Conservation (phyloP, 2,888 invertebrate genomes). For the Sarcophaga carnaria region DNA sequence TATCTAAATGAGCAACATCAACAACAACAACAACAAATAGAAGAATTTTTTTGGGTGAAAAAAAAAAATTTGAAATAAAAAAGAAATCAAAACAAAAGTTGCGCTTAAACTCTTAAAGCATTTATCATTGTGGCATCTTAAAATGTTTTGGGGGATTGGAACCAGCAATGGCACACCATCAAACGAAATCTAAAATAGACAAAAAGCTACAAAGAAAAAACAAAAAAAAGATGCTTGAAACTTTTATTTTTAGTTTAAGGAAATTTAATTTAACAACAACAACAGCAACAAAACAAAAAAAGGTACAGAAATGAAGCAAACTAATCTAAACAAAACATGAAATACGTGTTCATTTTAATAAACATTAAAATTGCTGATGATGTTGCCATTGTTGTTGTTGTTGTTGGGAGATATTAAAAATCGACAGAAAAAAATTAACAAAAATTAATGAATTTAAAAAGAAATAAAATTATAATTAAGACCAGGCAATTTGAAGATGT, state of each 20-base stretch:
- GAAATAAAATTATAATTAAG: conserved; percentile 41
- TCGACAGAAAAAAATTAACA: background rate
- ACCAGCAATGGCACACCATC: conserved; percentile 1
- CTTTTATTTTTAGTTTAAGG: conserved; percentile 21
- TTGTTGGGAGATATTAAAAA: conserved; percentile 14
- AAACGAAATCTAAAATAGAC: conserved; percentile 3
- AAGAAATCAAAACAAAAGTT: conserved; percentile 19
- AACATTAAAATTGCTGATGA: conserved; percentile 45
- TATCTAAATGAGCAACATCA: conserved; percentile 41
- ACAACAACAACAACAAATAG: background rate
- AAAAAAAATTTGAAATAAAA: background rate
- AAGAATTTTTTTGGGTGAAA: background rate
- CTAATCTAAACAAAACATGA: conserved; percentile 47
- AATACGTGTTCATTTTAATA: conserved; percentile 58
- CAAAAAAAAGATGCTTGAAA: conserved; percentile 11
- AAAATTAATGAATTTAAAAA: background rate
- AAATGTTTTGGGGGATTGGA: conserved; percentile 7
- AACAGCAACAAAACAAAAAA: background rate
- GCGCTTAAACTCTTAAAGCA: conserved; percentile 30
- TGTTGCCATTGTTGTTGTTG: conserved; percentile 19
- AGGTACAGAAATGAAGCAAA: background rate
- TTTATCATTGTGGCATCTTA: conserved; percentile 55
- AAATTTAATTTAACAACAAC: conserved; percentile 18
- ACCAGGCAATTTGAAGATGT: background rate
- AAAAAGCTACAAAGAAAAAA: background rate